Conservation (phyloP, 2,888 invertebrate species). For the Andrena chrysosceles region DNA sequence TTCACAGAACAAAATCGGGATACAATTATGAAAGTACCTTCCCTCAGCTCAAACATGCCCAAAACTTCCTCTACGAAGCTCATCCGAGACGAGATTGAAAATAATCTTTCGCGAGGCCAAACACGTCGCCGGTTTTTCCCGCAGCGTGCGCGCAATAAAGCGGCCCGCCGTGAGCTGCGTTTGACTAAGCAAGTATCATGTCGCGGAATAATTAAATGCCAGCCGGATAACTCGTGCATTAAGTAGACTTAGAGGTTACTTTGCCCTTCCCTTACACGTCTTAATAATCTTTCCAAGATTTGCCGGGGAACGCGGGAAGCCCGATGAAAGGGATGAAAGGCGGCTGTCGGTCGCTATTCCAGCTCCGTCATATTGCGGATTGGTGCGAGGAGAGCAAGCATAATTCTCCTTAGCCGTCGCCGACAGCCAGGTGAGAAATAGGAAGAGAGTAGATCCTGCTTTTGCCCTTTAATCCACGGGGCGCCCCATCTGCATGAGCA, state of each 20-base stretch:
- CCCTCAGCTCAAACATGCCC: neutral
- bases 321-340: conserved; percentile 55
- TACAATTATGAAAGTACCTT: neutral
- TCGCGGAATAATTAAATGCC: conserved; percentile 66
- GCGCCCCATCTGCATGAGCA: conserved; percentile 37
- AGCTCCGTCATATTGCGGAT: conserved; percentile 49
- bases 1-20: neutral
- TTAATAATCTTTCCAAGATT: conserved; percentile 68
- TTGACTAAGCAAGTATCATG: conserved; percentile 48
- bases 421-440: conserved; percentile 5
- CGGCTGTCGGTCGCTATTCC: conserved; percentile 23
- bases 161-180: conserved; percentile 12
- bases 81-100: conserved; percentile 14
- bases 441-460: conserved; percentile 12
- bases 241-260: conserved; percentile 63
- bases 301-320: conserved; percentile 20
- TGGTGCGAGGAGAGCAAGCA: conserved; percentile 23
- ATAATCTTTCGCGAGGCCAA: conserved; percentile 7
- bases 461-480: conserved; percentile 49
- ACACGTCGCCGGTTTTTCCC: conserved; percentile 10
- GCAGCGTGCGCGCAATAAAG: conserved; percentile 29
- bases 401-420: conserved; percentile 16
- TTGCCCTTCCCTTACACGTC: conserved; percentile 57
- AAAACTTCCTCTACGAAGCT: neutral
- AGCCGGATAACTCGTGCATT: conserved; percentile 51